phyloP scores from a whole-genome alignment of 2,888 invertebrate genomes.

The Ametastegia equiseti region DNA sequence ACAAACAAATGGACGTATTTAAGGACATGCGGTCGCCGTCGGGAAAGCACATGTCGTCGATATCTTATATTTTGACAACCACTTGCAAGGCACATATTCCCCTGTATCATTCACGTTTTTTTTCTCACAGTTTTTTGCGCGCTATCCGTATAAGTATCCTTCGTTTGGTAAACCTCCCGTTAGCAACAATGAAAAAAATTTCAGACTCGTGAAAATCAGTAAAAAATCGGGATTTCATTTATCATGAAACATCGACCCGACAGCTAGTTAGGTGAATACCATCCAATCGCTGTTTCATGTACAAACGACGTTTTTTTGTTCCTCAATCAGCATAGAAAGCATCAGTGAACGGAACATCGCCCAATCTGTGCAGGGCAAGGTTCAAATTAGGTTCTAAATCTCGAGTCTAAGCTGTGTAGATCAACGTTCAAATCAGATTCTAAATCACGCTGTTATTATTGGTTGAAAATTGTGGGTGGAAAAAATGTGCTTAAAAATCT shows the following conservation, averaged over 20 bases:
- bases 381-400: neutral
- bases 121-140: constrained; percentile 37
- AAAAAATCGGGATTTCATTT: neutral
- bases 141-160: neutral
- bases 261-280: neutral
- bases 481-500: neutral
- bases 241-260: neutral
- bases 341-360: neutral
- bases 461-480: neutral
- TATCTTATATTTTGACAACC: constrained; percentile 63
- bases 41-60: constrained; percentile 61
- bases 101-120: constrained; percentile 7
- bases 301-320: neutral
- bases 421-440: neutral
- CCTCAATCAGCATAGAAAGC: neutral
- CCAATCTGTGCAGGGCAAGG: neutral
- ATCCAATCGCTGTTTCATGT: neutral
- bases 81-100: constrained; percentile 9
- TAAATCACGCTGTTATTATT: neutral
- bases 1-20: constrained; percentile 65
- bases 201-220: constrained; percentile 4
- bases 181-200: neutral
- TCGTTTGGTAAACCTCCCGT: neutral
- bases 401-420: neutral
- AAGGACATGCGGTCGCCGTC: constrained; percentile 63